Evolutionary conservation across 2,888 invertebrate species (phyloP), one percentile per base, ranked within the genome.

Genomic region (Metacarcinus magister): DNA sequence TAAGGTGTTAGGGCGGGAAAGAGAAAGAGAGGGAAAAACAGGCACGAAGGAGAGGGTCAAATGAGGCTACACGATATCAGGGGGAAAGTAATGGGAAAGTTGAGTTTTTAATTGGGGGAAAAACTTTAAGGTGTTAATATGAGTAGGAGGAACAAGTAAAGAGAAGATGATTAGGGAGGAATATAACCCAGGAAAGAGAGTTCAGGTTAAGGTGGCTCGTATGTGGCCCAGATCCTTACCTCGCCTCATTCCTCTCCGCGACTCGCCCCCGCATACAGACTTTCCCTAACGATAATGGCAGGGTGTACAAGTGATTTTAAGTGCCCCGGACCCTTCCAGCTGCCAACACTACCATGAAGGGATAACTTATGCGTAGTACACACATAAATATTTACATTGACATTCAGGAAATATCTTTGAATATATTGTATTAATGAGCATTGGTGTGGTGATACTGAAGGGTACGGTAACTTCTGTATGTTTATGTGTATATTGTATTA

Each of bases 371-470:
- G 39, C 39, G 32, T 89, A 89, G 16, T 46, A 10, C 46, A 46
- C 46, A n/a, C n/a, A n/a, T n/a, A n/a, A n/a, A n/a, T n/a, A n/a
- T n/a, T n/a, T n/a, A n/a, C n/a, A n/a, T n/a, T n/a, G n/a, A n/a
- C n/a, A n/a, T n/a, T n/a, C n/a, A n/a, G n/a, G n/a, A 89, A 28
- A 89, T 89, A 89, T 89, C 10, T 89, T 28, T 89, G 32, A 28
- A 89, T 89, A 89, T 89, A 89, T 89, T 89, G 32, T 89, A 89
- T 89, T 2, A 16, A 43, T 90, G 54, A 54, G 54, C 54, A 54
- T 54, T 54, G 54, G 54, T 4, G 54, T 54, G 54, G 16, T 13
- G 54, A 10, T 10, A 54, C 13, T 16, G 54, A 54, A 54, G 54
- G 16, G 54, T 54, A 10, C 10, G 54, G 54, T 54, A 54, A 54